Evolutionary conservation across 2,888 invertebrate species (phyloP).

Genomic region (Pedicia rivosa): DNA sequence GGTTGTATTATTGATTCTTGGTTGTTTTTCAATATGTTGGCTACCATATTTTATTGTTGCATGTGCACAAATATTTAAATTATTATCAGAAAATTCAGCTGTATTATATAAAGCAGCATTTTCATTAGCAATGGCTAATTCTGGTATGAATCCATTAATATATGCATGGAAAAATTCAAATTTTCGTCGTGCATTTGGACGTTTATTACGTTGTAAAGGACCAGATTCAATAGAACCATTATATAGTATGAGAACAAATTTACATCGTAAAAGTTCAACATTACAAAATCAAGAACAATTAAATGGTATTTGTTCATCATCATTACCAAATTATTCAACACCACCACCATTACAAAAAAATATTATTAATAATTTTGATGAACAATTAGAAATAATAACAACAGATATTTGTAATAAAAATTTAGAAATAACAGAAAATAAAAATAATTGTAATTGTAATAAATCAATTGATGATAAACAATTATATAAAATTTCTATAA

Average conservation of each 20-base stretch:
- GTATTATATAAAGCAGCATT: constrained; percentile 46
- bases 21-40: constrained; percentile 70
- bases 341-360: constrained; percentile 1
- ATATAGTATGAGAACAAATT: constrained; percentile 13
- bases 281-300: constrained; percentile 11
- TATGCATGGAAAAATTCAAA: constrained; percentile 75
- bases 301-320: no score
- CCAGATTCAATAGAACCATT: constrained; percentile 37
- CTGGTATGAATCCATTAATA: constrained; percentile 65
- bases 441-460: background rate
- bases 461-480: background rate
- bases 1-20: constrained; percentile 62
- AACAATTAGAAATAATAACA: background rate
- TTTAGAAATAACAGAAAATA: background rate
- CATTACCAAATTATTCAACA: constrained; percentile 6
- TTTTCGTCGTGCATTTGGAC: constrained; percentile 55
- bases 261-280: constrained; percentile 13
- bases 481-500: background rate
- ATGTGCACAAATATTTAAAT: constrained; percentile 40
- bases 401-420: background rate
- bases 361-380: background rate
- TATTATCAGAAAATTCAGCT: constrained; percentile 35
- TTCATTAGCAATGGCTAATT: constrained; percentile 61
- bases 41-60: constrained; percentile 59
- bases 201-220: constrained; percentile 46